Conservation (phyloP, 37 sponge, comb jelly and placozoan genomes). For the Cliona cf. orientalis region DNA sequence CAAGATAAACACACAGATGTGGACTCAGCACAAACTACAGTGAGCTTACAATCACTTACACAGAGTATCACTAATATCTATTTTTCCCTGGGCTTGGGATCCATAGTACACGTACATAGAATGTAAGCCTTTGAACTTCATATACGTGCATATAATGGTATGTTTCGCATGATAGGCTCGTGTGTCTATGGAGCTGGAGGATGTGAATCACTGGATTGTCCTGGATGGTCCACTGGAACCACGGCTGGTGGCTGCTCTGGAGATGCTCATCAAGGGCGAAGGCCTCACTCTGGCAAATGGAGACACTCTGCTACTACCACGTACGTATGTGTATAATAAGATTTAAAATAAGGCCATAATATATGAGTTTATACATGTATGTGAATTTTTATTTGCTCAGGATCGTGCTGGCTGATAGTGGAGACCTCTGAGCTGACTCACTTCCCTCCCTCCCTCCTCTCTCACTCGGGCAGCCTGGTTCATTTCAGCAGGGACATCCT, state of each 20-base stretch:
- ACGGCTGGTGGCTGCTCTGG: not conserved
- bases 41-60: too few relatives aligned
- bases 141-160: not conserved
- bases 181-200: not conserved
- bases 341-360: too few relatives aligned
- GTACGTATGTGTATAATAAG: too few relatives aligned
- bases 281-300: constrained; percentile 39
- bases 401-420: constrained; percentile 45
- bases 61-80: too few relatives aligned
- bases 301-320: constrained; percentile 35
- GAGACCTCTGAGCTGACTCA: constrained; percentile 33
- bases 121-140: too few relatives aligned
- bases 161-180: not conserved
- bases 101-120: not conserved
- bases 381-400: constrained; percentile 17
- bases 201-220: constrained; percentile 64
- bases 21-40: not conserved
- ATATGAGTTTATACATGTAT: not conserved
- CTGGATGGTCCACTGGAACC: constrained; percentile 63
- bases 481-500: constrained; percentile 33
- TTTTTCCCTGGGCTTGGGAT: too few relatives aligned
- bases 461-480: constrained; percentile 21
- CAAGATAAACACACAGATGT: not conserved
- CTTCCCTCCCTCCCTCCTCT: constrained; percentile 55
- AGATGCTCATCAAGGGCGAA: not conserved